Percentiles rank a stretch among this genome's conserved stretches.
phyloP scores from a whole-genome alignment of 1,140 invertebrate species.

The Bombus polaris region DNA sequence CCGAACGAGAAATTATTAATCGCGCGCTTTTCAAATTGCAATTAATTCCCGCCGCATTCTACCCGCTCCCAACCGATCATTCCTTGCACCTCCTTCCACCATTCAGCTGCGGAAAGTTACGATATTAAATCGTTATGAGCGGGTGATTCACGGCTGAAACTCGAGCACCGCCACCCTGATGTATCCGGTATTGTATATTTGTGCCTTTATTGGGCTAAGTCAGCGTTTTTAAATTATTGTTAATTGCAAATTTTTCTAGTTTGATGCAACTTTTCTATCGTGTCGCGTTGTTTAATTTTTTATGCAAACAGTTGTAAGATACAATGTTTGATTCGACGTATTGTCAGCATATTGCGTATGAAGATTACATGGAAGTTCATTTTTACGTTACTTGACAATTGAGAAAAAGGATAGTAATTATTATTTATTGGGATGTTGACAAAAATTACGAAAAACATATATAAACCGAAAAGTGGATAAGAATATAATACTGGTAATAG shows the following conservation, averaged over 20 bases:
- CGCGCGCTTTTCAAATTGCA: constrained; percentile 24
- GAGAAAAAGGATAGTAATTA: too few species aligned
- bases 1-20: constrained; percentile 9
- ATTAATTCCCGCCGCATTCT: constrained; percentile 10
- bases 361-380: too few species aligned
- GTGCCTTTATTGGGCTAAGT: constrained; percentile 19
- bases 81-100: not conserved
- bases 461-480: too few species aligned
- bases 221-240: constrained; percentile 23
- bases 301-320: too few species aligned
- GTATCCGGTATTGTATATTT: too few species aligned
- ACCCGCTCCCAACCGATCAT: not conserved
- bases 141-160: constrained; percentile 11
- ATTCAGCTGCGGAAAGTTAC: not conserved
- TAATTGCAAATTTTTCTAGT: not conserved
- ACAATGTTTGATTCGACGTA: too few species aligned
- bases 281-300: not conserved
- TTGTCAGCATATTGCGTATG: too few species aligned
- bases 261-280: not conserved
- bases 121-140: constrained; percentile 34
- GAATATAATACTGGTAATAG: too few species aligned
- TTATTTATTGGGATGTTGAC: too few species aligned
- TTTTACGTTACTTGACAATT: too few species aligned
- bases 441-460: too few species aligned
- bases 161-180: not conserved